Base-by-base conservation (phyloP, 2,888 invertebrate species). In the Panorpa germanica region DNA sequence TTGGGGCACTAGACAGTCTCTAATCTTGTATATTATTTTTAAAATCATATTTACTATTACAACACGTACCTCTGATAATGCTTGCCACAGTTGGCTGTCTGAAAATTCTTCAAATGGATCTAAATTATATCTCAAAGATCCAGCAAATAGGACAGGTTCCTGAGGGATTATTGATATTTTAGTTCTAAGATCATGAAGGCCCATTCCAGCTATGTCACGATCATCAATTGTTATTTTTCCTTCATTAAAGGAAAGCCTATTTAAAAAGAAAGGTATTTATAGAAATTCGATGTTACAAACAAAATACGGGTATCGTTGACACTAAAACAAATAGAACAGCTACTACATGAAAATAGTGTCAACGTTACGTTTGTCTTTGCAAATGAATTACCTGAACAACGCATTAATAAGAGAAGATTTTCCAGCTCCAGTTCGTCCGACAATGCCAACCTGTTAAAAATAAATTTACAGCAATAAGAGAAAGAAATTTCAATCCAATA, bases 81-180 rank as follows among this genome's bases (percentile, higher is more conserved):
- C 80, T 35, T 63, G 59, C 86, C 86, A 86, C 35, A 88, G 61
- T 13, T 65, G 62, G 1, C 60, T 65, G 41, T 86, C 86, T 1
- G 63, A 59, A 38, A 68, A 69, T 44, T 73, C 69, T 31, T 70
- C 63, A 45, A 83, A 77, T 0, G 86, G 86, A 59, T 86, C 86
- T 46, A 88, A 59, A 52, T 88, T 88, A 46, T 76, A 70, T 5
- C 88, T 63, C 23, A 90, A 51, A n/a, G 76, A 71, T 6, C 80
- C 80, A 1, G 78, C 77, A 49, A 90, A 88, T 13, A 90, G 52
- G 14, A 86, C 72, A 0, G 88, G 86, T 45, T 86, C 86, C 58
- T 91, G 91, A 0, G 91, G 91, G 45, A 93, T 91, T 35, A 91
- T 90, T 0, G 90, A 76, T 32, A 93, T 77, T 42, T 71, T 75